Base-by-base conservation (phyloP, 2,888 invertebrate species). In the Machimus rusticus region DNA sequence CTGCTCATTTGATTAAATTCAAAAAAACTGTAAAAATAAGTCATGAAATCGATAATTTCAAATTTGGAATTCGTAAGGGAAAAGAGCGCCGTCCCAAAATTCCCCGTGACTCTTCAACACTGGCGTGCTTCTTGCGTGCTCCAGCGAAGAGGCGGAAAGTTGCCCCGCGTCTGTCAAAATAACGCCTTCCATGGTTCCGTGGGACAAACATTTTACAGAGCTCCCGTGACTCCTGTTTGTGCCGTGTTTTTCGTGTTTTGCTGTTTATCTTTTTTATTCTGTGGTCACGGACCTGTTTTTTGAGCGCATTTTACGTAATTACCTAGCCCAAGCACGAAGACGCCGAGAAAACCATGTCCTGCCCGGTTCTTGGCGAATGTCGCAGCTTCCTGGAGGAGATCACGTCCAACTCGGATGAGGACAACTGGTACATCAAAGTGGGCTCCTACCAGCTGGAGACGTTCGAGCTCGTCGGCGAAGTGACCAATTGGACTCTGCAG, bases 401-500 rank as follows among this genome's bases (percentile, higher is more conserved):
- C 3, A 74, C 84, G 23, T 84, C 84, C 2, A 66, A 31, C 2
- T 57, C 57, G 28, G 84, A 84, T 5, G 86, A 86, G 76, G 86
- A 86, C 8, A 77, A 19, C 16, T 86, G 77, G 77, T 77, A 86
- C 28, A 77, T 86, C 31, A 86, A 86, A 51, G 74, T 51, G 28
- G 77, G 86, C n/a, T 55, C 86, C 31, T 86, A 86, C 74, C 28
- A 37, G 1, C 14, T 86, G 5, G 77, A 77, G 8, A n/a, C 76
- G 43, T 77, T 34, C 16, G 86, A 86, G 23, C 77, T 86, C 23
- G n/a, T 77, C 19, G 86, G 77, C 37, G 86, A 86, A 51, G 77
- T 77, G 51, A 86, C 37, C 34, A 77, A 86, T 16, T 86, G 86
- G 86, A 86, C 77, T 1, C 55, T 86, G 34, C 86, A 77, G 31